Base-by-base conservation (phyloP, 2,113 vertebrate genomes). In the Rattus rattus region DNA sequence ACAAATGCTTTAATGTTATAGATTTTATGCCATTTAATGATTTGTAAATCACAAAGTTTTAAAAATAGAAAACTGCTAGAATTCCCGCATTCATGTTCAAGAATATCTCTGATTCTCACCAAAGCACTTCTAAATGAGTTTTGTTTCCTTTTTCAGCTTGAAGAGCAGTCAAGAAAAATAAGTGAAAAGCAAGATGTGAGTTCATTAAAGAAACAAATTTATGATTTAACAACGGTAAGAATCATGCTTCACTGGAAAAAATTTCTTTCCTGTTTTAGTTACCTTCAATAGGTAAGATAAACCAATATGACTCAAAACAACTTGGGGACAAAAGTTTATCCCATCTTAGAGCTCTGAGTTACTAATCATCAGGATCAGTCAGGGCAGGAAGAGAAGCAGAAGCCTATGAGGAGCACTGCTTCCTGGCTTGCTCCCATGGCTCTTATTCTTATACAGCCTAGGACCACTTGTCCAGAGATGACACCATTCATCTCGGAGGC, bases 171-270 rank as follows among this genome's bases (percentile, higher is more conserved):
- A 69, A 99, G 98, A 95, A 99, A 95, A 7, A 93, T 99, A 98
- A 99, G 97, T 91, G 98, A 99, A 92, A 99, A 99, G 95, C 99
- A 99, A 88, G 99, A 99, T 98, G 98, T 99, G n/a, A 95, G 97
- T 49, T 98, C 98, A 87, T 69, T 99, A 96, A 99, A 99, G 98
- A 99, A 98, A 98, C 99, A 98, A 97, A 99, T 99, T 67, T 99
- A 98, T 90, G 99, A 99, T 87, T 98, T 99, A 54, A 99, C 99
- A 0, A 95, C 99, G 99, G 99, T 99, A 98, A 99, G 99, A 97
- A 36, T 93, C 61, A 2, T 19, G 49, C 92, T 96, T 63, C 24
- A 30, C n/a, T 92, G 47, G n/a, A 1, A 33, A 28, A 95, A 92
- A 73, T 61, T n/a, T n/a, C 12, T 89, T 96, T 96, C 20, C 36